Base-by-base conservation (phyloP, 2,797 vertebrate species). In the Lutjanus campechanus region DNA sequence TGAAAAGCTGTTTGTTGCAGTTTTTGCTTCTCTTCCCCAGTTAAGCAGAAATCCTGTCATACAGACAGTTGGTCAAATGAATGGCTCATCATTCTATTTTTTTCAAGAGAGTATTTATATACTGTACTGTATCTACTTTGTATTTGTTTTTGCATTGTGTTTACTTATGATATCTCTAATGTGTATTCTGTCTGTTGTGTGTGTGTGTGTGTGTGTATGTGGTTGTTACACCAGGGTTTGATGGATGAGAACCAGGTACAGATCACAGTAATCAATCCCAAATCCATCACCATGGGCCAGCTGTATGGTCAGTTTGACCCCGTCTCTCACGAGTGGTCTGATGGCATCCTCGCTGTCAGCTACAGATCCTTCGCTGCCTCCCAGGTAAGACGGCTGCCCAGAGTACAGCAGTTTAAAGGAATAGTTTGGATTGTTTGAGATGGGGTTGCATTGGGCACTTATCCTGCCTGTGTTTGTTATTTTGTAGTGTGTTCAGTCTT, bases 171-270 rank as follows among this genome's bases (percentile, higher is more conserved):
- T 20, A 58, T 77, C 1, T 77, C 0, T 65, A 36, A 0, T 53
- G 7, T 12, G 16, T 36, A 0, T 29, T 53, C 20, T 60, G 11
- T 46, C 7, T 44, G 19, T 58, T 81, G 40, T 25, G n/a, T n/a
- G n/a, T 55, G 50, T 73, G 16, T 65, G 8, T 81, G 25, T 82
- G 22, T 73, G 16, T 65, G 8, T 81, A 25, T 82, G 22, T 76
- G 17, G 16, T 44, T 76, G 8, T 54, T 50, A 40, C 36, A 79
- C 44, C 75, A 98, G 97, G 95, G 95, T 6, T 85, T 97, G 81
- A 97, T 97, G 96, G 96, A 98, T 29, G 97, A 98, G 93, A 97
- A 97, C 84, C 95, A 93, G 76, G 98, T 98, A 61, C 96, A 97
- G 85, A 97, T 98, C 80, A 96, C 96, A 22, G 97, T 98, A 13